These are phyloP conservation scores for Cyclargus thomasi DNA, from an alignment of 1,140 invertebrate species.

Conservation along the genomic window DNA sequence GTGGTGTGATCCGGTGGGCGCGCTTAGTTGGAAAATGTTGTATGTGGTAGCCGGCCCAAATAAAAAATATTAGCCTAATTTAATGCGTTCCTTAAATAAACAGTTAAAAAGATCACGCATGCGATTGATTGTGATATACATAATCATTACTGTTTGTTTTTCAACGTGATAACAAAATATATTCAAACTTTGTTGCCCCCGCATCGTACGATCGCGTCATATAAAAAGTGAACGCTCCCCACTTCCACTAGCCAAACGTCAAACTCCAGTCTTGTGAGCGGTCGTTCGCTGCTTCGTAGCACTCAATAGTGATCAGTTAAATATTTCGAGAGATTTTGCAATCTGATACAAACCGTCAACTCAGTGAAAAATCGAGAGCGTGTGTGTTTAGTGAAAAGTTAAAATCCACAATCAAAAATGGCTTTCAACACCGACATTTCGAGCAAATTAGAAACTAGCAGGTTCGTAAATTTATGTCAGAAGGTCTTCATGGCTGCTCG, in stretches of 20 bases:
- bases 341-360: constrained; percentile 47
- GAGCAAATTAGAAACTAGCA: constrained; percentile 68
- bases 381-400: constrained; percentile 71
- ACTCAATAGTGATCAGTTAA: constrained; percentile 35
- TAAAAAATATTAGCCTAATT: neutral
- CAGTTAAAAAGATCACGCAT: neutral
- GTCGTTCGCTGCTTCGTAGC: constrained; percentile 37
- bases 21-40: constrained; percentile 29
- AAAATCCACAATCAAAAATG: constrained; percentile 68
- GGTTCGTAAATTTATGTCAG: constrained; percentile 42
- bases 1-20: constrained; percentile 68
- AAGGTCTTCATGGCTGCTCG: constrained; percentile 20
- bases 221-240: constrained; percentile 65
- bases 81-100: neutral
- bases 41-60: neutral
- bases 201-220: constrained; percentile 68
- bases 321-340: constrained; percentile 52
- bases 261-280: constrained; percentile 51
- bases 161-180: constrained; percentile 39
- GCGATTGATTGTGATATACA: neutral
- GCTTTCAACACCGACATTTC: constrained; percentile 70
- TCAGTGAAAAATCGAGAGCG: constrained; percentile 54
- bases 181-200: constrained; percentile 55
- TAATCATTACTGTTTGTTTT: constrained; percentile 14
- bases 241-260: constrained; percentile 64